Conservation (phyloP, 2,797 vertebrate species). For the Jordanella pulchra region DNA sequence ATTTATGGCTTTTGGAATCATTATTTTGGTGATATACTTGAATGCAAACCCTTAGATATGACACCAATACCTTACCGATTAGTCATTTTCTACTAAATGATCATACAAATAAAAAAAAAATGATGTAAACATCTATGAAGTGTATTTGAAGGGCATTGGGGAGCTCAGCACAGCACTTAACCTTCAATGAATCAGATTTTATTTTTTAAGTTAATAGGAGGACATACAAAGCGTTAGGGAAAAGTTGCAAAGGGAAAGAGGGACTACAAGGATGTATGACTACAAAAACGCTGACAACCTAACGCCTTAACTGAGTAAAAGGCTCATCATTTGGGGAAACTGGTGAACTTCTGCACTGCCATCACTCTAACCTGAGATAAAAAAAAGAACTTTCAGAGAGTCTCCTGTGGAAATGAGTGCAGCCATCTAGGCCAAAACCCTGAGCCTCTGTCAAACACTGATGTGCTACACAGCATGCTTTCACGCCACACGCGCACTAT, state of each 20-base stretch:
- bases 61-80: conserved; percentile 45
- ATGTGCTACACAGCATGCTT: conserved; percentile 35
- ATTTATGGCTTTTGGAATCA: background rate
- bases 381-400: conserved; percentile 48
- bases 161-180: conserved; percentile 69
- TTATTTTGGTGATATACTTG: background rate
- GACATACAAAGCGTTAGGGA: conserved; percentile 53
- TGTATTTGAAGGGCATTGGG: conserved; percentile 53
- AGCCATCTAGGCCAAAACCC: conserved; percentile 35
- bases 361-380: conserved; percentile 41
- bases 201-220: conserved; percentile 53
- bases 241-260: conserved; percentile 47
- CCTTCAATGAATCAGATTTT: conserved; percentile 50
- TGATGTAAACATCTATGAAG: conserved; percentile 69
- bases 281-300: conserved; percentile 45
- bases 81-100: conserved; percentile 49
- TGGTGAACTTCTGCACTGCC: conserved; percentile 30
- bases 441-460: conserved; percentile 40
- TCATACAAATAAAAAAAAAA: conserved; percentile 59
- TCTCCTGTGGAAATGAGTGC: conserved; percentile 25
- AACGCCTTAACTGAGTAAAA: conserved; percentile 32
- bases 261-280: conserved; percentile 27
- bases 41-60: conserved; percentile 35
- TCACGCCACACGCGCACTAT: conserved; percentile 38
- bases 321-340: conserved; percentile 45